Evolutionary conservation across 1,140 invertebrate species (phyloP).

Genomic region (Pentalonia nigronervosa): DNA sequence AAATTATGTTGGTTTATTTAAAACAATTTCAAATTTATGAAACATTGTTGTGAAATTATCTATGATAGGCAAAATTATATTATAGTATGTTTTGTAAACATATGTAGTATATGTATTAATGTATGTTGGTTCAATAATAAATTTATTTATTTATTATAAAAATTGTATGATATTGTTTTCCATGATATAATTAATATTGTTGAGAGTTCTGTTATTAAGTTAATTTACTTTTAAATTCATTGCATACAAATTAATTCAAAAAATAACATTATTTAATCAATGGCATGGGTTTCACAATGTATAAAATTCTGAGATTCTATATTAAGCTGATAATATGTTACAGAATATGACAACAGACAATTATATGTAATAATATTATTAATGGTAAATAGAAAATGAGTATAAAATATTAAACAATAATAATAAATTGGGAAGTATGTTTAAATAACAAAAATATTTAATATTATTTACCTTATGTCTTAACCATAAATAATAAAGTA

Average conservation of each 20-base stretch:
- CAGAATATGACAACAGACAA: neutral
- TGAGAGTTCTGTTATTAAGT: neutral
- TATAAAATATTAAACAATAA: neutral
- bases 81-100: too few relatives aligned
- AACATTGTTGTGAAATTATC: neutral
- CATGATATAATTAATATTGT: neutral
- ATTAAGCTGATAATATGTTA: neutral
- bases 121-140: neutral
- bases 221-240: neutral
- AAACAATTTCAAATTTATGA: neutral
- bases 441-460: neutral
- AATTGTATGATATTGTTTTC: neutral
- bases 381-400: neutral
- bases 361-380: neutral
- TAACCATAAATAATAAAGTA: neutral
- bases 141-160: neutral
- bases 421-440: neutral
- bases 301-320: too few relatives aligned
- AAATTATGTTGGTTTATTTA: neutral
- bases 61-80: neutral
- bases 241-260: neutral
- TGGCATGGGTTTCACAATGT: neutral
- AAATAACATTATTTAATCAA: slow-evolving; percentile 7
- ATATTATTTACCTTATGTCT: neutral
- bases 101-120: too few relatives aligned